Evolutionary conservation across 2,888 invertebrate species (phyloP).

Genomic region (Mellilla xanthometata): DNA sequence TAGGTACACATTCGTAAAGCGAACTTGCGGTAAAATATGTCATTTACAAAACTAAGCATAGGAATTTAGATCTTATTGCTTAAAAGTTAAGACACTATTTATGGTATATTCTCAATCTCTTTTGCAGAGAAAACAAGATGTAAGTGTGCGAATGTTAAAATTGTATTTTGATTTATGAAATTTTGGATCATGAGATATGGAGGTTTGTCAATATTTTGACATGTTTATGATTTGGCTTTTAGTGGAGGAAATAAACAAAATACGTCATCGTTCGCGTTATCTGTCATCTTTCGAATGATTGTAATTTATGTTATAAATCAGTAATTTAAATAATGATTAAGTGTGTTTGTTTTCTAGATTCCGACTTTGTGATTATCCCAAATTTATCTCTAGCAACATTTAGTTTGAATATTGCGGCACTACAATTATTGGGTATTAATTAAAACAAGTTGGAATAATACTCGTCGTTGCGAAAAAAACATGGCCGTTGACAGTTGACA

Average conservation of each 20-base stretch:
- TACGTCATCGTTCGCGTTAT: conserved; percentile 5
- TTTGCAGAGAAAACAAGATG: conserved; percentile 12
- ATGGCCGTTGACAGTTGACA: too few relatives aligned
- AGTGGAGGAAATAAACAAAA: background rate
- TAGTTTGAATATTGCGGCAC: too few relatives aligned
- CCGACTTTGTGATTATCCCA: too few relatives aligned
- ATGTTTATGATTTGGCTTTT: conserved; percentile 12
- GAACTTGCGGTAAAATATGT: conserved; percentile 17
- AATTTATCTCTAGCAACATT: too few relatives aligned
- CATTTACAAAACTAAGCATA: background rate
- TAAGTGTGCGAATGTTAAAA: conserved; percentile 7
- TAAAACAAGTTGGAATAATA: too few relatives aligned
- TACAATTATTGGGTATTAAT: too few relatives aligned
- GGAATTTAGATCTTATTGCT: conserved; percentile 13
- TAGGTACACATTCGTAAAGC: conserved; percentile 17
- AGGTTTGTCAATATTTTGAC: conserved; percentile 10
- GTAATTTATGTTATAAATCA: background rate
- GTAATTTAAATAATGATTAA: too few relatives aligned
- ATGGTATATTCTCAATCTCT: background rate
- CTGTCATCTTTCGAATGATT: background rate
- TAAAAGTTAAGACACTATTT: background rate
- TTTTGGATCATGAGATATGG: conserved; percentile 24
- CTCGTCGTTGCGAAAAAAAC: too few relatives aligned
- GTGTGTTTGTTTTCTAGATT: too few relatives aligned
- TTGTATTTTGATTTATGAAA: conserved; percentile 24